Conservation (phyloP, 2,113 vertebrate species). For the Cochlearius cochlearius region DNA sequence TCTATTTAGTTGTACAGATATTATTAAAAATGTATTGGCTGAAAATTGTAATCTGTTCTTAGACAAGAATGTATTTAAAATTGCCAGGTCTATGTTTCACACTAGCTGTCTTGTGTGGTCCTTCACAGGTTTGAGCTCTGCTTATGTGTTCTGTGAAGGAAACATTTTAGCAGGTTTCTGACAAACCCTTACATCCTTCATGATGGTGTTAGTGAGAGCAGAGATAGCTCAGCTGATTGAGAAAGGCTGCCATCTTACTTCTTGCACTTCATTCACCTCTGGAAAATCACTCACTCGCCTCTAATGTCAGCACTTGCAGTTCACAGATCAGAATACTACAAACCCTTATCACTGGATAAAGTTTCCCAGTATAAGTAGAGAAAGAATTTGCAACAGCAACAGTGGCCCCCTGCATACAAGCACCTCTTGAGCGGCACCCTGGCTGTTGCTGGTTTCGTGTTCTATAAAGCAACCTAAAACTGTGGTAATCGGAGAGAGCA, state of each 20-base stretch:
- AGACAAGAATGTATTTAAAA: neutral
- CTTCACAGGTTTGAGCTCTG: neutral
- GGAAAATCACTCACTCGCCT: neutral
- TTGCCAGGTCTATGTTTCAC: neutral
- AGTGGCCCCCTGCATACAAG: neutral
- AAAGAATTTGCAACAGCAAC: neutral
- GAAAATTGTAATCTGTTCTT: neutral
- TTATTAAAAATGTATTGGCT: neutral
- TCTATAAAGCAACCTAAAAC: neutral
- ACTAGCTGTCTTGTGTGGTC: neutral
- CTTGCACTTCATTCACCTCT: neutral
- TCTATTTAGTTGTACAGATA: neutral
- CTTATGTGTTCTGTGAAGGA: neutral
- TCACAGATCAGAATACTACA: neutral
- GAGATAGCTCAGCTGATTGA: rapidly evolving
- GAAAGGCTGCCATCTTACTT: neutral
- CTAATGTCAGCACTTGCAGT: neutral
- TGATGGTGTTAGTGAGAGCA: neutral
- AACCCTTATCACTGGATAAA: neutral
- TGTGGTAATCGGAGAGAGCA: neutral
- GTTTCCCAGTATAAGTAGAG: neutral
- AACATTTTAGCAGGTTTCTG: neutral
- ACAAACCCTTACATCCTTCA: neutral
- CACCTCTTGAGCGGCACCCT: neutral
- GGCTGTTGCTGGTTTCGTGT: neutral